Base-by-base conservation (phyloP, 2,113 vertebrate genomes). In the Dendropsophus ebraccatus region DNA sequence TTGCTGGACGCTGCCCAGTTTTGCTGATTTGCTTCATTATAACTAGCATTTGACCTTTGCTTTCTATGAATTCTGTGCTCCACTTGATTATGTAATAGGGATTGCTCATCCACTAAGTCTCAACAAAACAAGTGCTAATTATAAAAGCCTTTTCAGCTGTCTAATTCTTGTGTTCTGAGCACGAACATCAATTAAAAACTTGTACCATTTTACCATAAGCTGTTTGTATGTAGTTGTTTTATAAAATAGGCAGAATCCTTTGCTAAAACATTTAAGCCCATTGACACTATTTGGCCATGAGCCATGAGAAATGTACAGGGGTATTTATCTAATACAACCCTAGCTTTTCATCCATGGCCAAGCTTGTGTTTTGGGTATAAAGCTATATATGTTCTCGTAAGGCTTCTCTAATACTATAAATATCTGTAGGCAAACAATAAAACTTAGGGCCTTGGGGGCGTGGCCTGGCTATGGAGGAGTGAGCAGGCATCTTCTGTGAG, bases 61-160 rank as follows among this genome's bases (percentile, higher is more conserved):
- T 85, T 85, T 79, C 75, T 70, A 85, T 78, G 83, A 85, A 85
- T 70, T 77, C 35, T 70, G 47, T 56, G 60, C 60, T 67, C 60
- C 19, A 35, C 17, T 14, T 85, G 17, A 79, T 79, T 85, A 69
- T 70, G 73, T 79, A 69, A 85, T 70, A 14, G n/a, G 35, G 65
- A 77, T 49, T 78, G 41, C 62, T 85, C 84, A 85, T 79, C 41
- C 58, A 5, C 49, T 79, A 23, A 50, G 82, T 32, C 72, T 84
- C 17, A 54, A 56, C n/a, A 76, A 52, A 79, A 78, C 83, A 78
- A 79, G 30, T 37, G 47, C 28, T 85, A 69, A 85, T 70, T 85
- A 77, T 52, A 52, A 85, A 85, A 67, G 56, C 52, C 16, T 69
- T 69, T 47, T 62, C 37, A 75, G 32, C 52, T 74, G 30, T 52